These are phyloP conservation scores for Stenoptilia bipunctidactyla DNA, from an alignment of 2,888 invertebrate genomes.

Conservation along the genomic window DNA sequence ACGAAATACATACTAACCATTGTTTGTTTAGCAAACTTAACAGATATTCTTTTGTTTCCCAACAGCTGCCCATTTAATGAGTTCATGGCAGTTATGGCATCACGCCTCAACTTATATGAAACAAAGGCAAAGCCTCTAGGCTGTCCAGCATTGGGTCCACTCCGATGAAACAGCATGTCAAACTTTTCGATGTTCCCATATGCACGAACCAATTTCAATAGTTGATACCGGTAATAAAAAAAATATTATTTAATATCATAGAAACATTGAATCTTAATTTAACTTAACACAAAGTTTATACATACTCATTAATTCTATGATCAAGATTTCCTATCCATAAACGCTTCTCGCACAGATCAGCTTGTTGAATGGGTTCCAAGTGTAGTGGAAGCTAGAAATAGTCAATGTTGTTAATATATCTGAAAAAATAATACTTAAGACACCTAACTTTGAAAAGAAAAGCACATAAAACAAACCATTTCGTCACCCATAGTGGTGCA, in stretches of 20 bases:
- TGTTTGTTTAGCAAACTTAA: conserved; percentile 85
- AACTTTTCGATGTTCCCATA: conserved; percentile 95
- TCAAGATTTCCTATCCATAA: conserved; percentile 96
- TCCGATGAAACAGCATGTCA: conserved; percentile 94
- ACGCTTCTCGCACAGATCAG: conserved; percentile 75
- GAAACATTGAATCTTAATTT: neutral
- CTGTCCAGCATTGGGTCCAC: conserved; percentile 89
- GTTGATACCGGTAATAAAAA: conserved; percentile 88
- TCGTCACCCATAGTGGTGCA: neutral
- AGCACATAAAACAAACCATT: neutral
- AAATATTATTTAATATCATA: conserved; percentile 18
- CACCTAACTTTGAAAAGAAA: neutral
- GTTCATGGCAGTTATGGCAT: conserved; percentile 80
- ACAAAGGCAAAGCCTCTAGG: conserved; percentile 96
- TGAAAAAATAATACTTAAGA: neutral
- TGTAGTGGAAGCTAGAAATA: conserved; percentile 57
- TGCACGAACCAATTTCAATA: conserved; percentile 96
- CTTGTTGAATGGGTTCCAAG: conserved; percentile 67
- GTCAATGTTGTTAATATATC: neutral
- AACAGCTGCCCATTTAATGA: conserved; percentile 81
- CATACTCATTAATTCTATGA: conserved; percentile 94
- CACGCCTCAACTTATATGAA: conserved; percentile 78
- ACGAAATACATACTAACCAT: conserved; percentile 26
- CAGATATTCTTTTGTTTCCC: conserved; percentile 81
- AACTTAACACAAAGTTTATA: conserved; percentile 15